Percentiles rank a stretch among this genome's conserved stretches.
Evolutionary conservation across 2,113 vertebrate species (phyloP).

Genomic region (Hemichromis elongatus): DNA sequence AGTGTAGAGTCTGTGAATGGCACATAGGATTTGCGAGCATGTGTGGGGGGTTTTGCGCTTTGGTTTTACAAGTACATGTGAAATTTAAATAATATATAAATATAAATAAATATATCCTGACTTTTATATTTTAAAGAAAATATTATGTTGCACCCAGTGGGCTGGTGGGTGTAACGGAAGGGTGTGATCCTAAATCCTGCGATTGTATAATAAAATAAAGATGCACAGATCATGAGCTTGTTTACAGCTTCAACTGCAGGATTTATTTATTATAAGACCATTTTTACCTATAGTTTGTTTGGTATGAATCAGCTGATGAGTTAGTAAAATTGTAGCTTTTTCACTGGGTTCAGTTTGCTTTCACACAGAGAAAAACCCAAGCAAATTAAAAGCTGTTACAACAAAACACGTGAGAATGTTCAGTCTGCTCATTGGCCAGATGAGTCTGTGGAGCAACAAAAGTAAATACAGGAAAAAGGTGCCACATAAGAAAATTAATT

Average conservation of each 20-base stretch:
- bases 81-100: neutral
- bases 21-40: neutral
- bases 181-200: neutral
- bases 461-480: neutral
- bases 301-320: neutral
- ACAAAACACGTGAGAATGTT: neutral
- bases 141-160: neutral
- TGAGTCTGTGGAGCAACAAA: neutral
- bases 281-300: neutral
- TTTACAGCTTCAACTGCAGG: neutral
- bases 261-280: neutral
- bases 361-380: neutral
- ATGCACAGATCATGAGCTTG: neutral
- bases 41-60: accelerated
- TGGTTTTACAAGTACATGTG: neutral
- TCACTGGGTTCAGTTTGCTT: neutral
- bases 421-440: neutral
- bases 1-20: neutral
- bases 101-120: neutral
- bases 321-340: neutral
- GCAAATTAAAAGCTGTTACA: neutral
- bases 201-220: neutral
- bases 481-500: accelerated
- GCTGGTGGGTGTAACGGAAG: neutral
- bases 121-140: neutral